Conservation (phyloP, 2,797 vertebrate genomes). For the Todus mexicanus region DNA sequence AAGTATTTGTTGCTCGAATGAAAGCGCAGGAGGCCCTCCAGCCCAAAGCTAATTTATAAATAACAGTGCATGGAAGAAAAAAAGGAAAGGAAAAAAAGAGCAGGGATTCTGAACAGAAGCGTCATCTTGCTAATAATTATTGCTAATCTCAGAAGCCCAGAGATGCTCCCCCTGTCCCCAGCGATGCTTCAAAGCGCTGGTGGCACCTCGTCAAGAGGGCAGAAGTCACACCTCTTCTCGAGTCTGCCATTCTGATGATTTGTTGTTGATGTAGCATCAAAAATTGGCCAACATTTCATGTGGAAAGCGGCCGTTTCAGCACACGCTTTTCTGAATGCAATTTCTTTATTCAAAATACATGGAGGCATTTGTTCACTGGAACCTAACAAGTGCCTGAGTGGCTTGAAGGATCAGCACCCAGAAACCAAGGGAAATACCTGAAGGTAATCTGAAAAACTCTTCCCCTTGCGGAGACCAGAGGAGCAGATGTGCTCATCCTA, state of each 20-base stretch:
- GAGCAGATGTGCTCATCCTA: neutral
- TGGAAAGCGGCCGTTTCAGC: neutral
- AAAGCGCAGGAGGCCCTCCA: neutral
- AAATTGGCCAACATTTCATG: neutral
- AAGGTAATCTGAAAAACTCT: neutral
- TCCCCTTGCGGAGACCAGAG: neutral
- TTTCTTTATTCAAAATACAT: neutral
- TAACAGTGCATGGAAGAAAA: neutral
- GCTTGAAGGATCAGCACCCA: neutral
- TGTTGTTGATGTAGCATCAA: neutral
- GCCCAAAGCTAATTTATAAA: neutral
- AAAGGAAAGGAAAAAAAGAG: neutral
- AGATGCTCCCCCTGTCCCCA: rapidly evolving
- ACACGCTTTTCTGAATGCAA: neutral
- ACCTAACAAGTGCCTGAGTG: neutral
- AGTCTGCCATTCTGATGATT: neutral
- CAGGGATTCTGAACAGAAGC: neutral
- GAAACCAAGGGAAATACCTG: neutral
- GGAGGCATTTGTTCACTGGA: neutral
- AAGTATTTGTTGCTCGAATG: neutral
- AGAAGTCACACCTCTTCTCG: neutral
- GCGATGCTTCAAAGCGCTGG: neutral
- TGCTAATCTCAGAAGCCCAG: neutral
- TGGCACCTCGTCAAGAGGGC: neutral
- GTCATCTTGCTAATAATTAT: neutral